Conservation (phyloP, 2,888 invertebrate genomes). For the Drosophila recens region DNA sequence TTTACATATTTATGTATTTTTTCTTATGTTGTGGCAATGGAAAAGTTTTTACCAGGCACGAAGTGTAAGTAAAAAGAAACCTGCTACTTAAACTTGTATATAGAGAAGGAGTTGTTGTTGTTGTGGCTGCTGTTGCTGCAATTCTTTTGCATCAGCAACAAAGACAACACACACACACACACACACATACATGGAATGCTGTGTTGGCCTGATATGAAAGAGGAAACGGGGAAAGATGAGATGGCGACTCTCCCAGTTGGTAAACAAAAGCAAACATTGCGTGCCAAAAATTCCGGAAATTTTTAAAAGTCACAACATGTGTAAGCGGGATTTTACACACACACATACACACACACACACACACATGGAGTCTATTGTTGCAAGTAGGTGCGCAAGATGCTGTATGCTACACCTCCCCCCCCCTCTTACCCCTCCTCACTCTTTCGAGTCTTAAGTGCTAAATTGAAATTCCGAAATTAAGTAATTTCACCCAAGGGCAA, state of each 20-base stretch:
- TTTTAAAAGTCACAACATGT: slow-evolving; percentile 80
- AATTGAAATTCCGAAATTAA: slow-evolving; percentile 82
- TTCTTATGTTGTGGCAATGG: slow-evolving; percentile 10
- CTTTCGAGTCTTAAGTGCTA: slow-evolving; percentile 71
- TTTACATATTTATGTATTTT: slow-evolving; percentile 9
- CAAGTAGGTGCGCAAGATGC: slow-evolving; percentile 22
- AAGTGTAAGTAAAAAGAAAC: neutral
- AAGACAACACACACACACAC: slow-evolving; percentile 27
- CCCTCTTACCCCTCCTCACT: too few species aligned
- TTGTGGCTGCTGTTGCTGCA: slow-evolving; percentile 21
- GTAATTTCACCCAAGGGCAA: slow-evolving; percentile 77
- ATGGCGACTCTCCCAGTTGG: slow-evolving; percentile 34
- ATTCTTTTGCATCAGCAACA: slow-evolving; percentile 37
- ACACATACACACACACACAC: slow-evolving; percentile 31
- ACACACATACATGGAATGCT: slow-evolving; percentile 5
- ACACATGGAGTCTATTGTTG: slow-evolving; percentile 28
- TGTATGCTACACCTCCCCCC: slow-evolving; percentile 1
- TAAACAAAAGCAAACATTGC: slow-evolving; percentile 79
- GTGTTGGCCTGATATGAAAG: slow-evolving; percentile 24
- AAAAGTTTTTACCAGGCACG: slow-evolving; percentile 21
- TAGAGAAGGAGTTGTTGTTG: slow-evolving; percentile 18
- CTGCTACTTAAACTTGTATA: slow-evolving; percentile 16
- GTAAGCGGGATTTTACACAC: slow-evolving; percentile 71
- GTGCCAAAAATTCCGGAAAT: slow-evolving; percentile 82
- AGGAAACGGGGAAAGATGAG: neutral